Percentiles rank a stretch among this genome's conserved stretches.
Conservation (phyloP, 2,113 vertebrate species). For the Saccopteryx bilineata region DNA sequence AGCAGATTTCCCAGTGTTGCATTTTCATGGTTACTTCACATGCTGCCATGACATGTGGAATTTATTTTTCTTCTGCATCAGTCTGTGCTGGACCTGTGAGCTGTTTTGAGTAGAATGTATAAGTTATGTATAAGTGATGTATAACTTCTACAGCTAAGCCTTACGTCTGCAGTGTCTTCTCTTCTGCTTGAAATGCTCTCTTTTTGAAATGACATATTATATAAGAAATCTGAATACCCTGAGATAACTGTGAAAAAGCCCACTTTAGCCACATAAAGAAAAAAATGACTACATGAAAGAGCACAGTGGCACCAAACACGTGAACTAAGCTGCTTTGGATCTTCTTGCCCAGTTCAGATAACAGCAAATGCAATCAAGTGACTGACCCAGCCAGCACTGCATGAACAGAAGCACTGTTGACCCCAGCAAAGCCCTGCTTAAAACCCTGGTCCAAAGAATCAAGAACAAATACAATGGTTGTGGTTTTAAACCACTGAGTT, state of each 20-base stretch:
- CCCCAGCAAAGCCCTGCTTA: neutral
- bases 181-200: neutral
- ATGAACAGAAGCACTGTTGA: neutral
- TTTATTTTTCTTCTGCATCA: neutral
- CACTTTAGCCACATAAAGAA: neutral
- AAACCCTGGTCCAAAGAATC: neutral
- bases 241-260: neutral
- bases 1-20: neutral
- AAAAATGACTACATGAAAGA: neutral
- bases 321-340: neutral
- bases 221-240: neutral
- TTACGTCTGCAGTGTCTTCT: neutral
- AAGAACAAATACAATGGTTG: neutral
- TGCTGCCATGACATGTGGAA: neutral
- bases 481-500: conserved; percentile 10
- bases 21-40: neutral
- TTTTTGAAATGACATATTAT: neutral
- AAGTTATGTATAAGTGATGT: neutral
- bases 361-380: neutral
- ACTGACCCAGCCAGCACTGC: neutral
- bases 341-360: neutral
- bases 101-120: neutral
- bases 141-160: neutral
- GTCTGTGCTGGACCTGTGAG: neutral
- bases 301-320: neutral